phyloP scores from a whole-genome alignment of 2,888 invertebrate species.

The Ashinkailepas kermadecensis region DNA sequence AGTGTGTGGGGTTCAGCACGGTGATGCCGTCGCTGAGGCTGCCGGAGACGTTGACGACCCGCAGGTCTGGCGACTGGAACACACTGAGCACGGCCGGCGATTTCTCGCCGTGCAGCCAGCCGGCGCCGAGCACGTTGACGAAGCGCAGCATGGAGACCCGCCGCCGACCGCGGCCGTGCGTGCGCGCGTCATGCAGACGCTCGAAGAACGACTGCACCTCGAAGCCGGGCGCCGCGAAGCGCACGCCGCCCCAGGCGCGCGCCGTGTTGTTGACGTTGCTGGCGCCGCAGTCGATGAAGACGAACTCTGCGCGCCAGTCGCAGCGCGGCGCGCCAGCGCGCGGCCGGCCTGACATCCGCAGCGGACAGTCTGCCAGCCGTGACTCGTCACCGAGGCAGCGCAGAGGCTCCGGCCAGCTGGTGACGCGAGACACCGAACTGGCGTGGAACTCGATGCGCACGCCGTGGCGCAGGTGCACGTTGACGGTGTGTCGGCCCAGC shows the following conservation, averaged over 20 bases:
- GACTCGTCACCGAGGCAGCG: constrained; percentile 50
- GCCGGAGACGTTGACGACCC: constrained; percentile 66
- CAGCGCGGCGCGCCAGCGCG: constrained; percentile 78
- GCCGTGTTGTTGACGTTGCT: constrained; percentile 50
- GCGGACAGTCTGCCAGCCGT: constrained; percentile 43
- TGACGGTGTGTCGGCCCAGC: constrained; percentile 78
- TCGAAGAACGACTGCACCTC: constrained; percentile 38
- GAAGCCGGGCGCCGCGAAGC: constrained; percentile 45
- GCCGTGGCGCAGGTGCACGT: constrained; percentile 79
- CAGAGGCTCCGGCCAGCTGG: constrained; percentile 91
- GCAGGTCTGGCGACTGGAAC: constrained; percentile 75
- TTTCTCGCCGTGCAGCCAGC: constrained; percentile 89
- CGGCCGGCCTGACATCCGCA: constrained; percentile 79
- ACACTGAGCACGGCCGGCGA: constrained; percentile 86
- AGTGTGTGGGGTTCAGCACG: constrained; percentile 76
- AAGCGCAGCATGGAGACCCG: constrained; percentile 30
- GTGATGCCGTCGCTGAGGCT: constrained; percentile 89
- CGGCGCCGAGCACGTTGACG: constrained; percentile 80
- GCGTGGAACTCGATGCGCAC: constrained; percentile 59
- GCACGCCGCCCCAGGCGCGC: constrained; percentile 92
- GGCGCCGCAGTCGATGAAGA: constrained; percentile 84
- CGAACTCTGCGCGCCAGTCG: constrained; percentile 77
- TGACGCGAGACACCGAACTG: constrained; percentile 74
- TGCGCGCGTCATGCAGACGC: constrained; percentile 69
- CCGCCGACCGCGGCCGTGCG: constrained; percentile 52